These are phyloP conservation scores for Bedellia somnulentella DNA, from an alignment of 2,888 invertebrate genomes.

Conservation along the genomic window DNA sequence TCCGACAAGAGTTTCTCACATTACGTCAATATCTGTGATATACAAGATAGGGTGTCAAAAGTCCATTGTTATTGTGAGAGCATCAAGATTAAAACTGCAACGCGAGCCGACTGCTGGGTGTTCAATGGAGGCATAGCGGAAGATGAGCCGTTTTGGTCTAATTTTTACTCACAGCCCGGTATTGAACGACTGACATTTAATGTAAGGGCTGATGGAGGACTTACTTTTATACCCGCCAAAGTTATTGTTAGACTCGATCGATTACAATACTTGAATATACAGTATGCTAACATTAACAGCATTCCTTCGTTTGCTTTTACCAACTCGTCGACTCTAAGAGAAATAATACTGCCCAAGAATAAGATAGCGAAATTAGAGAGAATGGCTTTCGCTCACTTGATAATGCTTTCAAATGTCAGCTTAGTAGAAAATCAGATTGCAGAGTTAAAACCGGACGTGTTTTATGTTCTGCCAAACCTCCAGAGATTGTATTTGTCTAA, in stretches of 20 bases:
- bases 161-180: slow-evolving; percentile 73
- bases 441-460: slow-evolving; percentile 74
- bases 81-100: slow-evolving; percentile 58
- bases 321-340: slow-evolving; percentile 68
- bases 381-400: slow-evolving; percentile 75
- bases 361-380: slow-evolving; percentile 69
- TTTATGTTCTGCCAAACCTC: slow-evolving; percentile 72
- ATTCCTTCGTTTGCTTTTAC: slow-evolving; percentile 76
- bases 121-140: slow-evolving; percentile 70
- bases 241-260: slow-evolving; percentile 68
- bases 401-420: slow-evolving; percentile 69
- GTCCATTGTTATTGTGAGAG: slow-evolving; percentile 70
- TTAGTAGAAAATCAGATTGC: slow-evolving; percentile 76
- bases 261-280: slow-evolving; percentile 68
- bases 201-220: slow-evolving; percentile 67
- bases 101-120: slow-evolving; percentile 77
- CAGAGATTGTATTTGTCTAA: slow-evolving; percentile 78
- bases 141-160: slow-evolving; percentile 73
- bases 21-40: slow-evolving; percentile 61
- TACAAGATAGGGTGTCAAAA: slow-evolving; percentile 55
- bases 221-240: slow-evolving; percentile 73
- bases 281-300: slow-evolving; percentile 72
- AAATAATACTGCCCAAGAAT: slow-evolving; percentile 72
- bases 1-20: slow-evolving; percentile 44
- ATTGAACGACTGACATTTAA: slow-evolving; percentile 71